Percentiles rank a stretch among this genome's conserved stretches.
Conservation (phyloP, 2,888 invertebrate genomes). For the Aporophyla nigra region DNA sequence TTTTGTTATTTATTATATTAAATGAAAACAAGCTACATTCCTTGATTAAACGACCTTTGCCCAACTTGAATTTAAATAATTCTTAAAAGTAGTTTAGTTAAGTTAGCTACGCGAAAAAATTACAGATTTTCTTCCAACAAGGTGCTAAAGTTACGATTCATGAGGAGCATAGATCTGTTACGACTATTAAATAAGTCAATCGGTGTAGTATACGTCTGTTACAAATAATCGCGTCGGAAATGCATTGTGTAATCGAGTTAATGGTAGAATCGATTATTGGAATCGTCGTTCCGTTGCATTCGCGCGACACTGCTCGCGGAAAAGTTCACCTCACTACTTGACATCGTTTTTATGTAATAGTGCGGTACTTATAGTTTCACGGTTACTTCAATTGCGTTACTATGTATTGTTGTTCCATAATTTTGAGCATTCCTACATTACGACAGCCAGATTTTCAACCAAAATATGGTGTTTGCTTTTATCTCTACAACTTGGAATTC, state of each 20-base stretch:
- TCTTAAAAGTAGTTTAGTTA: background rate
- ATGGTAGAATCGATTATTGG: conserved; percentile 73
- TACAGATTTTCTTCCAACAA: background rate
- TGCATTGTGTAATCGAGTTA: conserved; percentile 76
- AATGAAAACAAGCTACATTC: background rate
- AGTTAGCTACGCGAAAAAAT: background rate
- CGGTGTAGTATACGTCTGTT: conserved; percentile 42
- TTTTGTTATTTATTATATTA: background rate
- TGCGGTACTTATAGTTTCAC: conserved; percentile 38
- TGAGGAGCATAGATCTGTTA: conserved; percentile 23
- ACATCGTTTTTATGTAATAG: conserved; percentile 58
- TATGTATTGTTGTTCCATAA: conserved; percentile 25
- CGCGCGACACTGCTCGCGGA: conserved; percentile 66
- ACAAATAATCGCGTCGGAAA: conserved; percentile 72
- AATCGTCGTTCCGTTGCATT: conserved; percentile 71
- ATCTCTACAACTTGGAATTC: background rate
- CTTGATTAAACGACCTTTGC: background rate
- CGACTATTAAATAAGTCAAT: conserved; percentile 53
- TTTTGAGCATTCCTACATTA: conserved; percentile 17
- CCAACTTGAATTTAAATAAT: too few relatives aligned
- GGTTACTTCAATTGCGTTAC: conserved; percentile 42
- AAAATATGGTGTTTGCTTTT: conserved; percentile 1
- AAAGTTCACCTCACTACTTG: conserved; percentile 61
- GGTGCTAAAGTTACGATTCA: conserved; percentile 1
- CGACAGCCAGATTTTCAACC: background rate